Conservation (phyloP, 2,797 vertebrate genomes). For the Dromococcyx pavoninus region DNA sequence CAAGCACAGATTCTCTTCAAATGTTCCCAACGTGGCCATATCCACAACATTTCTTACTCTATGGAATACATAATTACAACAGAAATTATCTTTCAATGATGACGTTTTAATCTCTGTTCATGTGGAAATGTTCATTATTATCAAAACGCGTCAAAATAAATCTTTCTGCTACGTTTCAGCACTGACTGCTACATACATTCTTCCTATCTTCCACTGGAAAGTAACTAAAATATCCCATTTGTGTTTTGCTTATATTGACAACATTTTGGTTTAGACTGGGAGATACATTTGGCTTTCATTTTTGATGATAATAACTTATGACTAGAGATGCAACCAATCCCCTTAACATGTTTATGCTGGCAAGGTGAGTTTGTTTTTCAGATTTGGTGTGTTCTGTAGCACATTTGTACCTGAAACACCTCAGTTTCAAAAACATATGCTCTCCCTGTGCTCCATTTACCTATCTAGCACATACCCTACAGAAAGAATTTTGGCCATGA, state of each 20-base stretch:
- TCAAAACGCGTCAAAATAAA: slow-evolving; percentile 12
- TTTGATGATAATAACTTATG: background rate
- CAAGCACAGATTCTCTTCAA: background rate
- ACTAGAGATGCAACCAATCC: background rate
- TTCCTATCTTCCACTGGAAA: background rate
- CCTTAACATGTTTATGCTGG: background rate
- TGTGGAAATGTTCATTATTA: background rate
- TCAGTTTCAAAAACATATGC: background rate
- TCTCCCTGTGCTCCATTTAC: background rate
- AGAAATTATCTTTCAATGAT: background rate
- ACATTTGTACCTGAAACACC: background rate
- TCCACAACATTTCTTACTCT: background rate
- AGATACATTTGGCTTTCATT: background rate
- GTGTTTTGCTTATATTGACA: background rate
- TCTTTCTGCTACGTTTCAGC: background rate
- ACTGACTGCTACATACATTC: background rate
- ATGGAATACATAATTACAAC: background rate
- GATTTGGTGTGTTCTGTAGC: background rate
- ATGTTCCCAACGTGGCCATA: background rate
- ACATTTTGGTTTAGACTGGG: background rate
- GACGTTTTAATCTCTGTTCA: background rate
- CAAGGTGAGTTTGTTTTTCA: background rate
- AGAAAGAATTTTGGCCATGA: background rate
- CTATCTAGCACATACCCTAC: background rate
- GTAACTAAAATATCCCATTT: background rate